Evolutionary conservation across 1,140 invertebrate genomes (phyloP).

Genomic region (Linepithema humile): DNA sequence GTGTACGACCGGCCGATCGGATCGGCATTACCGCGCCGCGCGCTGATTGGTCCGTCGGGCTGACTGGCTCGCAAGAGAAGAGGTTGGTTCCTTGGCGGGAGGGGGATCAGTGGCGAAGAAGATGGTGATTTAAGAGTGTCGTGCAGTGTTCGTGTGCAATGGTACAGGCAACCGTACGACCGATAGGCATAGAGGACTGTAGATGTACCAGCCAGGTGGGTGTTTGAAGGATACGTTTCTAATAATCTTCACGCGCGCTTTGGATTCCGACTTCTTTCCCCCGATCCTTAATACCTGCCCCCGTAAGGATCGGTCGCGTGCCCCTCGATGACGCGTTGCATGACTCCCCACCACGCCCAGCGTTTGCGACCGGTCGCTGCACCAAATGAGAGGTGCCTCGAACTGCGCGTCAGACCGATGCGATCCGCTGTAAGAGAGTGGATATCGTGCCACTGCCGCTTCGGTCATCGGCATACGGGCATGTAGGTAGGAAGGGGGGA

Average conservation of each 20-base stretch:
- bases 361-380: conserved; percentile 39
- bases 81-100: not conserved
- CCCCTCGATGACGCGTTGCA: conserved; percentile 15
- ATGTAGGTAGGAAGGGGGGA: not conserved
- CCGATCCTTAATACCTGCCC: not conserved
- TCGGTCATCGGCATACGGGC: not conserved
- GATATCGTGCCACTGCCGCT: conserved; percentile 20
- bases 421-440: conserved; percentile 15
- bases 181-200: conserved; percentile 76
- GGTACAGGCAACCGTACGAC: conserved; percentile 73
- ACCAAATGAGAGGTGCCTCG: conserved; percentile 36
- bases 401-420: not conserved
- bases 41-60: conserved; percentile 12
- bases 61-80: not conserved
- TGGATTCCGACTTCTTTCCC: not conserved
- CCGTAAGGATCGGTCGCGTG: conserved; percentile 22
- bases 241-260: conserved; percentile 1
- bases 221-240: conserved; percentile 26
- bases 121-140: conserved; percentile 78
- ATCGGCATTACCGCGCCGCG: not conserved
- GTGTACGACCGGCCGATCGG: not conserved
- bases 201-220: conserved; percentile 83
- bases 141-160: conserved; percentile 79
- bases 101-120: conserved; percentile 61
- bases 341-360: conserved; percentile 69